A percentile compares a stretch with the other conserved stretches of the same genome.
These are phyloP conservation scores for Acrocephalus scirpaceus DNA, from an alignment of 2,797 vertebrate genomes.

Conservation along the genomic window DNA sequence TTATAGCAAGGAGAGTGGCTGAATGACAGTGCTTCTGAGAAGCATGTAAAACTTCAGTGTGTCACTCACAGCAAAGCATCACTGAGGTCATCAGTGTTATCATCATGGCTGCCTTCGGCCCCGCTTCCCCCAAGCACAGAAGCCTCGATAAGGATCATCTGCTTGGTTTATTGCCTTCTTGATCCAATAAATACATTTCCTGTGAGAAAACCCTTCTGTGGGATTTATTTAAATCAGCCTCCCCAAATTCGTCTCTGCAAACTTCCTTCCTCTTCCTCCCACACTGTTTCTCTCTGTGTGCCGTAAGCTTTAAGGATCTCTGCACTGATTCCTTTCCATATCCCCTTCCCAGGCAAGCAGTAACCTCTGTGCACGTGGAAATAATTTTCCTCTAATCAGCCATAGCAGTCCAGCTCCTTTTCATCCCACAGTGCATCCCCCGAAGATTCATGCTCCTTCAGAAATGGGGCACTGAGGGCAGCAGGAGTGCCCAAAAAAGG, in stretches of 20 bases:
- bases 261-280: slow-evolving; percentile 49
- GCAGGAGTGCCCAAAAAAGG: background rate
- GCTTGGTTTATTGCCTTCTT: slow-evolving; percentile 50
- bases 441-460: fast-evolving
- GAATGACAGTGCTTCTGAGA: slow-evolving; percentile 72
- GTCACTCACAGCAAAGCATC: slow-evolving; percentile 67
- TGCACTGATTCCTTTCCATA: background rate
- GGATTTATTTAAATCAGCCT: slow-evolving; percentile 52
- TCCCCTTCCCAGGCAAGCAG: background rate
- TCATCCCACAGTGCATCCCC: background rate
- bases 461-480: background rate
- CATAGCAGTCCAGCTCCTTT: background rate
- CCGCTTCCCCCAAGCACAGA: slow-evolving; percentile 48
- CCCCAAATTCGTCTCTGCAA: slow-evolving; percentile 2
- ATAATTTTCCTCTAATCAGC: background rate
- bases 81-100: slow-evolving; percentile 55
- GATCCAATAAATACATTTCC: slow-evolving; percentile 61
- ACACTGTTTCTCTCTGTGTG: background rate
- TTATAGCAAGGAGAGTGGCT: slow-evolving; percentile 64
- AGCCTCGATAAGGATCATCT: slow-evolving; percentile 56
- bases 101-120: slow-evolving; percentile 41
- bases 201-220: slow-evolving; percentile 26
- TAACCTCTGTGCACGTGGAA: background rate
- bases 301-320: background rate
- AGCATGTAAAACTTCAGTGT: slow-evolving; percentile 64